A percentile compares a stretch with the other conserved stretches of the same genome.
Conservation (phyloP, 1,140 invertebrate species). For the Plutomurus gul region DNA sequence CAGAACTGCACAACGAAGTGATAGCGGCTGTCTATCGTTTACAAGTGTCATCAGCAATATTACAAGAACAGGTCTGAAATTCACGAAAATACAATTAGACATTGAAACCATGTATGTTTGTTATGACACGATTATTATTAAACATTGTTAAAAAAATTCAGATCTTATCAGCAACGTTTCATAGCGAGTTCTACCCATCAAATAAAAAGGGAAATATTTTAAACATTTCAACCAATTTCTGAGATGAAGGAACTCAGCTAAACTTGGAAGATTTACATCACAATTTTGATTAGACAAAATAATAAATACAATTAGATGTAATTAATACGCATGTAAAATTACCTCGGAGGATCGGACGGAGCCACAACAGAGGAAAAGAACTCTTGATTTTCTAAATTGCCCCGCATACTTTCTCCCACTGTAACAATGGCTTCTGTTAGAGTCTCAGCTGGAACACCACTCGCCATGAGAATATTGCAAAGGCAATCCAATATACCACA, state of each 20-base stretch:
- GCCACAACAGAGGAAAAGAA: slow-evolving; percentile 89
- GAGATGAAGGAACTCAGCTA: slow-evolving; percentile 26
- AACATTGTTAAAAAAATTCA: not conserved
- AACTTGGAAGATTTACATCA: not conserved
- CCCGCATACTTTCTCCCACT: slow-evolving; percentile 92
- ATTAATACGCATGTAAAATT: slow-evolving; percentile 31
- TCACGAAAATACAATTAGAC: slow-evolving; percentile 50
- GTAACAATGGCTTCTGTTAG: slow-evolving; percentile 95
- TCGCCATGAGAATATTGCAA: slow-evolving; percentile 90
- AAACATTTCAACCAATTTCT: not conserved
- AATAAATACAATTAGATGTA: not conserved
- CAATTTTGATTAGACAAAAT: not conserved
- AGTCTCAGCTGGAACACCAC: slow-evolving; percentile 94
- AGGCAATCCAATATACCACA: slow-evolving; percentile 80
- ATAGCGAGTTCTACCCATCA: slow-evolving; percentile 33
- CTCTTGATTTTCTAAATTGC: slow-evolving; percentile 88
- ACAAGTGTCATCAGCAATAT: slow-evolving; percentile 98
- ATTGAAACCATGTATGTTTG: not conserved
- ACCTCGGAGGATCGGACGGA: slow-evolving; percentile 86
- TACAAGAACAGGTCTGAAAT: slow-evolving; percentile 81
- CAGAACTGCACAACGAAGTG: slow-evolving; percentile 87
- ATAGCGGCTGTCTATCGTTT: slow-evolving; percentile 95
- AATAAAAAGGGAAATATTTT: not conserved
- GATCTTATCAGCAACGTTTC: slow-evolving; percentile 42
- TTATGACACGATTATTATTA: not conserved